Percentiles rank a stretch among this genome's conserved stretches.
Evolutionary conservation across 2,113 vertebrate species (phyloP).

Genomic region (Limanda limanda): DNA sequence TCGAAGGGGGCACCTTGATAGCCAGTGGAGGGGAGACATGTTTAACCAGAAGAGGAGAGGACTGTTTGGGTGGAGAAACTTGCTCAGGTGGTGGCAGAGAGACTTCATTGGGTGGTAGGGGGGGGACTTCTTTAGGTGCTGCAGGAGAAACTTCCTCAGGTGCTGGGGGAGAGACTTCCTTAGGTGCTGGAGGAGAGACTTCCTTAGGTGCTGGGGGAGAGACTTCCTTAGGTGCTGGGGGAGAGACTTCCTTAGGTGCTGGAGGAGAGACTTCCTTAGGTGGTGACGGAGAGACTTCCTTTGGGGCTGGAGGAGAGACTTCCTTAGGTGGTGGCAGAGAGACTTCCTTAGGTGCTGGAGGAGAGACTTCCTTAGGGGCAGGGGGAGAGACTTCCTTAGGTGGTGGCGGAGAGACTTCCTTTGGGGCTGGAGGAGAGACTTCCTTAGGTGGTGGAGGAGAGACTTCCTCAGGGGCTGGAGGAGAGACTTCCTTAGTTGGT

Average conservation of each 20-base stretch:
- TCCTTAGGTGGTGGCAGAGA: neutral
- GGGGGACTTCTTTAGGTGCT: neutral
- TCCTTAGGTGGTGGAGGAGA: neutral
- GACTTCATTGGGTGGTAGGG: neutral
- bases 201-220: neutral
- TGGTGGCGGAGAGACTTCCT: neutral
- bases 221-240: neutral
- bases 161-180: neutral
- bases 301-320: neutral
- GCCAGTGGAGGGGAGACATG: neutral
- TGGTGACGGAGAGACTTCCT: neutral
- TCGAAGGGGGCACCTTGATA: neutral
- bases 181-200: neutral
- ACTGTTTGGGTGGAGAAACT: neutral
- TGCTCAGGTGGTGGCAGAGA: neutral
- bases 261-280: neutral
- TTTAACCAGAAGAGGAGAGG: neutral
- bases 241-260: neutral
- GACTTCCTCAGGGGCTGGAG: neutral
- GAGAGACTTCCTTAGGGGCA: neutral
- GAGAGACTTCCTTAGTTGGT: neutral
- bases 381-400: neutral
- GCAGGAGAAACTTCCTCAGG: neutral
- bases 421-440: neutral
- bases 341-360: neutral